A percentile compares a stretch with the other conserved stretches of the same genome.
These are phyloP conservation scores for Etheostoma spectabile DNA, from an alignment of 2,113 vertebrate species.

Conservation along the genomic window DNA sequence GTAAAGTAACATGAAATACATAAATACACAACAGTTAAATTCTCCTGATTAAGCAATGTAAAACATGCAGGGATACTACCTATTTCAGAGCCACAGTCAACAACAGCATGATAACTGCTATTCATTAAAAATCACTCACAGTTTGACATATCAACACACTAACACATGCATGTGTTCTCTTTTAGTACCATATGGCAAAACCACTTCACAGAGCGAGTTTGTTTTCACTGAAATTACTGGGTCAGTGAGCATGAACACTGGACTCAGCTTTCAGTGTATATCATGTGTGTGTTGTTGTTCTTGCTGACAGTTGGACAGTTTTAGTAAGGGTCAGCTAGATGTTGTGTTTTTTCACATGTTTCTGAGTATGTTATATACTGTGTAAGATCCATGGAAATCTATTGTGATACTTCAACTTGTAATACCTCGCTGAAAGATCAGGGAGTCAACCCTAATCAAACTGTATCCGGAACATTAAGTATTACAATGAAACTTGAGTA, in stretches of 20 bases:
- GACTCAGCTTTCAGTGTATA: constrained; percentile 37
- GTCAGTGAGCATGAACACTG: constrained; percentile 46
- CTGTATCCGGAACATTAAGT: not conserved
- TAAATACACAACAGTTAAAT: not conserved
- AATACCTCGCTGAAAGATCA: not conserved
- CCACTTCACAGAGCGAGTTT: constrained; percentile 34
- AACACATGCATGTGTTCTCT: not conserved
- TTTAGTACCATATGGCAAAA: constrained; percentile 15
- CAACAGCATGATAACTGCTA: not conserved
- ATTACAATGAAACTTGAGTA: not conserved
- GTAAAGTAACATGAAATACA: not conserved
- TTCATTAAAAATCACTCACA: constrained; percentile 9
- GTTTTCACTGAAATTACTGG: constrained; percentile 46
- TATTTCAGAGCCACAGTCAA: not conserved
- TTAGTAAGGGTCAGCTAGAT: constrained; percentile 1
- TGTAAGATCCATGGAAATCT: not conserved
- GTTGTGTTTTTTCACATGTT: not conserved
- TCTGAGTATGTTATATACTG: not conserved
- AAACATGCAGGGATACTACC: not conserved
- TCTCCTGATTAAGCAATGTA: not conserved
- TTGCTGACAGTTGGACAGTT: constrained; percentile 15
- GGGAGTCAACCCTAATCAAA: not conserved
- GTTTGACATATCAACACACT: constrained; percentile 1
- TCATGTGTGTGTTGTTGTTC: constrained; percentile 7
- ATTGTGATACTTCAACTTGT: not conserved